Conservation (phyloP, 2,797 vertebrate genomes). For the Gila robusta region DNA sequence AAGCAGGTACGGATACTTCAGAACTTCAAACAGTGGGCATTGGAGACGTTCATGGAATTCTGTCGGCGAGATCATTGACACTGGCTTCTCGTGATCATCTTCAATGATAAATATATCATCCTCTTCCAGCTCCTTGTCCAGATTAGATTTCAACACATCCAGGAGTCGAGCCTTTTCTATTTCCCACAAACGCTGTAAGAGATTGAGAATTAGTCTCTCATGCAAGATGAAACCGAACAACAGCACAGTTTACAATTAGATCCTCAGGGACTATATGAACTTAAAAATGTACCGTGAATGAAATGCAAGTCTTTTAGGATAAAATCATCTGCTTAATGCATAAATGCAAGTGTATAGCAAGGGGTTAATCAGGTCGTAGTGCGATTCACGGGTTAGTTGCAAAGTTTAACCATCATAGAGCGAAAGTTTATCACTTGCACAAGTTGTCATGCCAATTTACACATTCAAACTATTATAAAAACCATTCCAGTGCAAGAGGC, state of each 20-base stretch:
- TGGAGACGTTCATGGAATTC: slow-evolving; percentile 81
- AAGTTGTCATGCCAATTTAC: neutral
- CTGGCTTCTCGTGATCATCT: slow-evolving; percentile 73
- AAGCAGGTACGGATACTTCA: slow-evolving; percentile 86
- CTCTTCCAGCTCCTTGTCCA: slow-evolving; percentile 71
- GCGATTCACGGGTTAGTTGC: neutral
- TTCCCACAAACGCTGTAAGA: slow-evolving; percentile 79
- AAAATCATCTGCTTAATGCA: neutral
- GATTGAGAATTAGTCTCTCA: neutral
- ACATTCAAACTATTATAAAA: neutral
- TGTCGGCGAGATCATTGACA: slow-evolving; percentile 70
- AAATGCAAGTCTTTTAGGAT: neutral
- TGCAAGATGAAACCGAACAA: neutral
- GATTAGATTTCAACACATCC: slow-evolving; percentile 64
- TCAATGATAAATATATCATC: slow-evolving; percentile 82
- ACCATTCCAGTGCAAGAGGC: neutral
- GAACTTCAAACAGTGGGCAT: slow-evolving; percentile 82
- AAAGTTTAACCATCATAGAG: neutral
- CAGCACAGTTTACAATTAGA: neutral
- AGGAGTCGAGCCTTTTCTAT: slow-evolving; percentile 81
- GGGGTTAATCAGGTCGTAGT: neutral
- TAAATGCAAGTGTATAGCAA: neutral
- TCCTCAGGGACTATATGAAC: neutral
- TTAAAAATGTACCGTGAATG: neutral
- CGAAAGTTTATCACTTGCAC: neutral